These are phyloP conservation scores for Formicarius rufipectus DNA, from an alignment of 2,113 vertebrate genomes.

Conservation along the genomic window DNA sequence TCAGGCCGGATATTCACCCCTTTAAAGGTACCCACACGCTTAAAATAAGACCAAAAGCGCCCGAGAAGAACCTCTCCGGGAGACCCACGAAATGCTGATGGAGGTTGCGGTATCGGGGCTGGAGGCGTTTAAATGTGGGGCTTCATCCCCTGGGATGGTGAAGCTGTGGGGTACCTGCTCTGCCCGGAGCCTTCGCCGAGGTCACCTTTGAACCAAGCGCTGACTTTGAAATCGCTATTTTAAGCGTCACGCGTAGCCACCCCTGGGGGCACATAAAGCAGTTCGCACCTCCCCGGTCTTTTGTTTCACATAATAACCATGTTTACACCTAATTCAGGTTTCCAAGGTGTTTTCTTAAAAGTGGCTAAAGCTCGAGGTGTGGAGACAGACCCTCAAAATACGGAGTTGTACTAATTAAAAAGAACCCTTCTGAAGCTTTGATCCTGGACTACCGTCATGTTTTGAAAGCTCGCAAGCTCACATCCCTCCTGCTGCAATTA, in stretches of 20 bases:
- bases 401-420: slow-evolving; percentile 6
- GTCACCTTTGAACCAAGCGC: not conserved
- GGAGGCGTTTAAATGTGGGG: not conserved
- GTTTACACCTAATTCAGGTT: not conserved
- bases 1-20: slow-evolving; percentile 64
- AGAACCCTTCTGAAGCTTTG: not conserved
- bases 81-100: too few relatives aligned
- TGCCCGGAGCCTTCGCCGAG: not conserved
- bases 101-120: not conserved
- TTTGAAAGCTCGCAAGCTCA: not conserved
- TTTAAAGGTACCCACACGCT: slow-evolving; percentile 63
- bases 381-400: not conserved
- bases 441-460: not conserved
- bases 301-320: not conserved
- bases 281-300: not conserved
- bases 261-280: not conserved
- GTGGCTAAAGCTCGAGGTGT: not conserved
- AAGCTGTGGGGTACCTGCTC: not conserved
- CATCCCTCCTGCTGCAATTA: not conserved
- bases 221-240: not conserved
- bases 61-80: too few relatives aligned
- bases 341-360: slow-evolving; percentile 17
- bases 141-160: not conserved
- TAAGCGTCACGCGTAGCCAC: not conserved
- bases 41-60: not conserved